Evolutionary conservation across 1,140 invertebrate genomes (phyloP).

Genomic region (Drosophila aff.): DNA sequence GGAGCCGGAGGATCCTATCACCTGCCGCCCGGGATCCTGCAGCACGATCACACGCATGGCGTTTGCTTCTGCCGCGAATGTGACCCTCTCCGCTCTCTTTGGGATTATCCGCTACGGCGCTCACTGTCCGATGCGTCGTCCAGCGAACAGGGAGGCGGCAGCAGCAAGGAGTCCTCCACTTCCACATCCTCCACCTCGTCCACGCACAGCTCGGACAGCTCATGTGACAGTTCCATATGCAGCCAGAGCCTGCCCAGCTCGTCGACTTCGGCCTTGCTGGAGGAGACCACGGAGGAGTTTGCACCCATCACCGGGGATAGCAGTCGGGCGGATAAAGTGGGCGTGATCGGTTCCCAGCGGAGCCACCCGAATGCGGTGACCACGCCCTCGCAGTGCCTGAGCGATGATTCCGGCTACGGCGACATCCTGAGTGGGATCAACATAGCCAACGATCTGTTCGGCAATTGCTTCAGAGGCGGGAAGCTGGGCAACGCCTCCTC

Average conservation of each 20-base stretch:
- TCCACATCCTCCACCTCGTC: slow-evolving; percentile 65
- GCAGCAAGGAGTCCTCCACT: slow-evolving; percentile 47
- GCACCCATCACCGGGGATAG: slow-evolving; percentile 69
- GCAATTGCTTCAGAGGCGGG: slow-evolving; percentile 57
- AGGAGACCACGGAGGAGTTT: slow-evolving; percentile 62
- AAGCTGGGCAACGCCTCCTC: slow-evolving; percentile 19
- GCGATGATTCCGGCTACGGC: slow-evolving; percentile 80
- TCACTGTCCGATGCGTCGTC: slow-evolving; percentile 78
- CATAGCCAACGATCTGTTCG: slow-evolving; percentile 78
- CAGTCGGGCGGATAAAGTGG: slow-evolving; percentile 79
- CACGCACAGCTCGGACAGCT: slow-evolving; percentile 67
- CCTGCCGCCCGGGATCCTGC: slow-evolving; percentile 32
- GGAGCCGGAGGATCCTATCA: slow-evolving; percentile 16
- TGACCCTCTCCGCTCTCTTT: slow-evolving; percentile 91
- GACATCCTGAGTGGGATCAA: slow-evolving; percentile 83
- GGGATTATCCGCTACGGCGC: slow-evolving; percentile 86
- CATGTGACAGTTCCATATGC: slow-evolving; percentile 69
- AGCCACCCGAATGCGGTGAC: slow-evolving; percentile 27
- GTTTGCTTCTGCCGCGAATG: slow-evolving; percentile 92
- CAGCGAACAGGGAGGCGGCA: slow-evolving; percentile 55
- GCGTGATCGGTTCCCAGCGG: slow-evolving; percentile 83
- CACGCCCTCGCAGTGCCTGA: slow-evolving; percentile 63
- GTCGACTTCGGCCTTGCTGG: slow-evolving; percentile 10
- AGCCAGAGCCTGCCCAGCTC: slow-evolving; percentile 41
- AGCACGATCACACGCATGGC: slow-evolving; percentile 76